Evolutionary conservation across 2,888 invertebrate genomes (phyloP).

Genomic region (Xestobium rufovillosum): DNA sequence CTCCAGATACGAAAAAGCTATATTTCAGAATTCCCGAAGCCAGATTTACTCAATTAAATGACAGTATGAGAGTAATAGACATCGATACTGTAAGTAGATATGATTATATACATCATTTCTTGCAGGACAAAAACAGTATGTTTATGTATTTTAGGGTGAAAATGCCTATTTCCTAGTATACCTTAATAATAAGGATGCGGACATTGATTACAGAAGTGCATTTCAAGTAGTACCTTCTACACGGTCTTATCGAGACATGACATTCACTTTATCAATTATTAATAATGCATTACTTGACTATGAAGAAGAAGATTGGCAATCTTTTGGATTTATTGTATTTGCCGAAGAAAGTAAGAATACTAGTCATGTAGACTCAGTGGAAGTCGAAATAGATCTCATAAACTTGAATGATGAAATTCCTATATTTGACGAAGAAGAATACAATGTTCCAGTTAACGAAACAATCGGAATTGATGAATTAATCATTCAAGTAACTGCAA

Average conservation of each 20-base stretch:
- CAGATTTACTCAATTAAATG: not conserved
- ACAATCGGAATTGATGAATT: slow-evolving; percentile 44
- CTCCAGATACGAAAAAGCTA: slow-evolving; percentile 25
- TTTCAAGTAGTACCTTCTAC: slow-evolving; percentile 54
- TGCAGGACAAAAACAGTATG: not conserved
- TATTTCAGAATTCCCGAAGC: not conserved
- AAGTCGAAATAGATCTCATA: slow-evolving; percentile 47
- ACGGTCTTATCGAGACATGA: slow-evolving; percentile 53
- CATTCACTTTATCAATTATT: slow-evolving; percentile 51
- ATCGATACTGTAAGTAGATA: slow-evolving; percentile 45
- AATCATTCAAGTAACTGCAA: slow-evolving; percentile 51
- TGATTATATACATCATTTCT: no score
- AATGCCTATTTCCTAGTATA: slow-evolving; percentile 57
- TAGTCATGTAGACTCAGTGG: slow-evolving; percentile 30
- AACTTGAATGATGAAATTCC: slow-evolving; percentile 70
- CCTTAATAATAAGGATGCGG: no score
- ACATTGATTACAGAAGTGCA: slow-evolving; percentile 40
- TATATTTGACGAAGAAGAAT: slow-evolving; percentile 45
- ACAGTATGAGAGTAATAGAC: slow-evolving; percentile 39
- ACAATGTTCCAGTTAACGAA: slow-evolving; percentile 48
- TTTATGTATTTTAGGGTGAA: slow-evolving; percentile 44
- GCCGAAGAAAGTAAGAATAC: slow-evolving; percentile 33
- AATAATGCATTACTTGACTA: slow-evolving; percentile 52
- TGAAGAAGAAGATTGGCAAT: slow-evolving; percentile 48
- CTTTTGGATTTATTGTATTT: slow-evolving; percentile 41